Evolutionary conservation across 2,888 invertebrate species (phyloP).

Genomic region (Clunio marinus): DNA sequence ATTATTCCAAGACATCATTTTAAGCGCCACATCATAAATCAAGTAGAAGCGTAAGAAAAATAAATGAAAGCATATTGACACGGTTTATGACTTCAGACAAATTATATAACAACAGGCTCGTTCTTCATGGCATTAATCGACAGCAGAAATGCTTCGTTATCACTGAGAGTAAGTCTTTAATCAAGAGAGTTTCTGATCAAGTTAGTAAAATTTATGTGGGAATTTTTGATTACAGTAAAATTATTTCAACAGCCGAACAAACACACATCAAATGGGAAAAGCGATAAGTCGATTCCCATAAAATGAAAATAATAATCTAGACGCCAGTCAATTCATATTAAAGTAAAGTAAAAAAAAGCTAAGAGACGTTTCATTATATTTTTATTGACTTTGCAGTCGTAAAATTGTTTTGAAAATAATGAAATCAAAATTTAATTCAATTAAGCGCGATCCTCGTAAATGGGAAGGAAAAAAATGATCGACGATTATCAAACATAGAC

Average conservation of each 20-base stretch:
- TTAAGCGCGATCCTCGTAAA: neutral
- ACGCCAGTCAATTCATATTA: conserved; percentile 37
- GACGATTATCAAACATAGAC: neutral
- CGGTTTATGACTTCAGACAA: neutral
- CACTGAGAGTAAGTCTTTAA: neutral
- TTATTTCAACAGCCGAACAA: neutral
- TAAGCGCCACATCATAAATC: conserved; percentile 5
- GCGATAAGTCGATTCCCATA: conserved; percentile 11
- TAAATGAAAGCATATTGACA: neutral
- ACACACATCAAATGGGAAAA: neutral
- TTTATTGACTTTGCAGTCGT: conserved; percentile 33
- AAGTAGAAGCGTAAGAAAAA: neutral
- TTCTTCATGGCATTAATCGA: too few relatives aligned
- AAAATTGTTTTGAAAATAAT: conserved; percentile 39
- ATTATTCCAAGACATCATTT: neutral
- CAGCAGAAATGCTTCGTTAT: neutral
- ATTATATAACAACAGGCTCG: conserved; percentile 10
- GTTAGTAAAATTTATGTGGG: conserved; percentile 16
- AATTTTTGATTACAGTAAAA: conserved; percentile 23
- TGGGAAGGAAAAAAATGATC: too few relatives aligned
- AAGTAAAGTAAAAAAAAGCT: neutral
- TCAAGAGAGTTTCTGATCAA: neutral
- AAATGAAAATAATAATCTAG: conserved; percentile 33
- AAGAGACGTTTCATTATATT: neutral
- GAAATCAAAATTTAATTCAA: conserved; percentile 39